Percentiles rank a stretch among this genome's conserved stretches.
These are phyloP conservation scores for Hydraecia micacea DNA, from an alignment of 2,888 invertebrate species.

Conservation along the genomic window DNA sequence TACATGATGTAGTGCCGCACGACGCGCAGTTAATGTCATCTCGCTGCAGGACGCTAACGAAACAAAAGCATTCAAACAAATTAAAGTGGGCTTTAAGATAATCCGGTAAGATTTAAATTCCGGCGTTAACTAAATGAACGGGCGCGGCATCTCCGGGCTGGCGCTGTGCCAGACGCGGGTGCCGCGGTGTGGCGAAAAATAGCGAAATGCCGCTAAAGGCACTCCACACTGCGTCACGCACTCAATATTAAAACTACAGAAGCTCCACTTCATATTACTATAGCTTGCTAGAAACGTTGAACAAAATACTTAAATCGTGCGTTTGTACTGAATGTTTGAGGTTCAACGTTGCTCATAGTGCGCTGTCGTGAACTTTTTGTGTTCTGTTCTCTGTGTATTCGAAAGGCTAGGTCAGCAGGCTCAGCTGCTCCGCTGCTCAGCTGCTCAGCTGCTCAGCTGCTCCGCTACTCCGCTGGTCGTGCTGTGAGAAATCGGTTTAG, in stretches of 20 bases:
- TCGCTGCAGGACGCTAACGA: conserved; percentile 22
- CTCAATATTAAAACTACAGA: conserved; percentile 2
- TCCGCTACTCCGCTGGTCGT: not conserved
- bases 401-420: not conserved
- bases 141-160: conserved; percentile 15
- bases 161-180: conserved; percentile 30
- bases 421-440: not conserved
- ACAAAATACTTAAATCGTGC: not conserved
- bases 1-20: conserved; percentile 55
- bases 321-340: not conserved
- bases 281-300: not conserved
- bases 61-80: conserved; percentile 19
- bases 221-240: conserved; percentile 31
- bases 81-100: conserved; percentile 30
- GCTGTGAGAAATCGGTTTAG: not conserved
- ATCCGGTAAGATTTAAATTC: conserved; percentile 35
- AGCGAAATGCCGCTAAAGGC: conserved; percentile 26
- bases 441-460: not conserved
- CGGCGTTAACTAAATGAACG: conserved; percentile 18
- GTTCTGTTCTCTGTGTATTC: not conserved
- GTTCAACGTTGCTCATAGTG: not conserved
- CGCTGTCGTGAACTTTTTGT: not conserved
- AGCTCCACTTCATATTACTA: conserved; percentile 1
- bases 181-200: conserved; percentile 31
- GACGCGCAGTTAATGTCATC: conserved; percentile 61